Conservation (phyloP, 2,888 invertebrate genomes). For the Muscina levida region DNA sequence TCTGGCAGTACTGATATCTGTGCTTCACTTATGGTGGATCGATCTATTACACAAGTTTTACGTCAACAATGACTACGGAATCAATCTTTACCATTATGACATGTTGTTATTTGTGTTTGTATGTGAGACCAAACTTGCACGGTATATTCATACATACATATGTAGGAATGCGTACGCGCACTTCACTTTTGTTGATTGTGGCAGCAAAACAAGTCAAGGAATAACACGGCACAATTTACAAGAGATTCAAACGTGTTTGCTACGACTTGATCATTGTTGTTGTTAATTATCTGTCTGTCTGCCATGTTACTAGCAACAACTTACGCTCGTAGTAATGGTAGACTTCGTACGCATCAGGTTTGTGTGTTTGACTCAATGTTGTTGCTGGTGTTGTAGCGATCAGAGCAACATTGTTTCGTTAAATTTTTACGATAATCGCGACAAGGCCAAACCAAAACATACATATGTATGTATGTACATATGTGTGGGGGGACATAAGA, state of each 20-base stretch:
- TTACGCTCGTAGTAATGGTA: conserved; percentile 44
- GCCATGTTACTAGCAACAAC: background rate
- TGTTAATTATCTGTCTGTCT: background rate
- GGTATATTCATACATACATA: too few species aligned
- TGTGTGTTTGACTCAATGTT: conserved; percentile 26
- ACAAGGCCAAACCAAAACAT: conserved; percentile 62
- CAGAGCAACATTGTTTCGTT: conserved; percentile 58
- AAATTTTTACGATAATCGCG: conserved; percentile 65
- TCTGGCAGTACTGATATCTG: conserved; percentile 18
- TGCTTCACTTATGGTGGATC: conserved; percentile 52
- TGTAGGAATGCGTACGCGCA: too few species aligned
- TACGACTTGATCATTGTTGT: background rate
- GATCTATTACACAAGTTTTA: conserved; percentile 42
- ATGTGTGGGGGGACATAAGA: conserved; percentile 6
- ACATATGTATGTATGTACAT: conserved; percentile 16
- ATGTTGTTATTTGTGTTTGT: too few species aligned
- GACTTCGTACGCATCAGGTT: conserved; percentile 59
- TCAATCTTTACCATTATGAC: background rate
- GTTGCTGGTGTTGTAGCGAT: conserved; percentile 25
- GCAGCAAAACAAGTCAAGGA: conserved; percentile 2
- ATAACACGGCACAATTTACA: conserved; percentile 1
- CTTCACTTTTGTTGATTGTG: background rate
- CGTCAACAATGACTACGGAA: background rate
- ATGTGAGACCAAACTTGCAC: too few species aligned
- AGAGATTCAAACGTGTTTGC: conserved; percentile 29